Base-by-base conservation (phyloP, 1,140 invertebrate genomes). In the Nomia melanderi region DNA sequence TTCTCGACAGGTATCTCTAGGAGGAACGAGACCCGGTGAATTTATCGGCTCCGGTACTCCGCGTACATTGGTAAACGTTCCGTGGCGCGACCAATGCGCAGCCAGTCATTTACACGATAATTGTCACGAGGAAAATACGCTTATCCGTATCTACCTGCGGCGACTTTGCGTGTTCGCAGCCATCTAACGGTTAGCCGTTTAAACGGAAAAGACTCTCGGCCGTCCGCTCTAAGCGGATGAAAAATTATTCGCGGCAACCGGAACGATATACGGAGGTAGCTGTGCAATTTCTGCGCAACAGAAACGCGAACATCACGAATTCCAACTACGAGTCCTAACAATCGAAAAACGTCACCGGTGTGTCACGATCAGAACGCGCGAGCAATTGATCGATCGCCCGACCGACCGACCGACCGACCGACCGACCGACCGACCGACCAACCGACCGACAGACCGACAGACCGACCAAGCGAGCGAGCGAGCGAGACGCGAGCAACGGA, bases 261-360 rank as follows among this genome's bases (percentile, higher is more conserved):
- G n/a, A n/a, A n/a, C n/a, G n/a, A n/a, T n/a, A n/a, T n/a, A n/a
- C n/a, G n/a, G n/a, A n/a, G n/a, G n/a, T n/a, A 64, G 23, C 50
- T 62, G 50, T 36, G 64, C 20, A 7, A 56, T 63, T 64, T 81
- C 50, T 57, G 39, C 39, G 59, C 4, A 69, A 50, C 56, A 29
- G 57, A 41, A 53, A 74, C 59, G 69, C 59, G 63, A 33, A 67
- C 59, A 36, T 77, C 66, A 77, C 72, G 72, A 76, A 82, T 71
- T n/a, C n/a, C n/a, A 81, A 36, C 20, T 31, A 59, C 11, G 11
- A 53, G 41, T 9, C 53, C 63, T 36, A 27, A 36, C 20, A 1
- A n/a, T 23, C 25, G 33, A 23, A 5, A 25, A 41, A 47, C 11
- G 47, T 64, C 57, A 54, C 23, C 6, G 47, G 54, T 17, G 47